Evolutionary conservation across 2,797 vertebrate genomes (phyloP), one percentile per base, ranked within the genome.

Genomic region (Leucoraja ocellata): DNA sequence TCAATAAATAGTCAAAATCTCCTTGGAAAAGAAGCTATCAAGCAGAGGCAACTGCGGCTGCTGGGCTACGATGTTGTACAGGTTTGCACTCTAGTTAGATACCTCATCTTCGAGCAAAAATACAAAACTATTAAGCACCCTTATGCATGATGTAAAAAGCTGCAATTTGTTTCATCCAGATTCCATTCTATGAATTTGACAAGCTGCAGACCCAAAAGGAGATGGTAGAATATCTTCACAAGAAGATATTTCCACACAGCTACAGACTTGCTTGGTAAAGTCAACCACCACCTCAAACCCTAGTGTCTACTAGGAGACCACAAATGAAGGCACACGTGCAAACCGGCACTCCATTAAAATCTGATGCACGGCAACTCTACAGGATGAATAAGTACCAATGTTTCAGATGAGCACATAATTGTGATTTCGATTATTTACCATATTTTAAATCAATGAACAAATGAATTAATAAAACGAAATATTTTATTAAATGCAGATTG

Each of bases 1-100:
- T 97, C 97, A 14, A 28, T 94, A 80, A 97, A 97, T 68, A 96
- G 94, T 91, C 96, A 93, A 74, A 96, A 96, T 94, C 96, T 99
- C 3, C 94, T 99, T 73, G 98, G 99, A 68, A 97, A 97, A 96
- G 98, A 99, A 95, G 96, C 96, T 81, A 97, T 97, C 93, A 99
- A 99, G 95, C 98, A 97, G 94, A 97, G 98, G 93, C 98, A 99
- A 78, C 96, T 99, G 79, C 95, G 65, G 93, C 94, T 98, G 94
- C 96, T 99, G 93, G 98, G 98, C 94, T 99, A 99, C 95, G 95
- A 97, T 94, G 97, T 99, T 88, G 96, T 99, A 93, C 98, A 99
- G 98, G 98, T 99, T 93, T 92, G 14, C 25, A 76, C 2, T 0
- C 16, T 13, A 9, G 9, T 28, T 68, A 14, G 32, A 16, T 46